Evolutionary conservation across 2,797 vertebrate species (phyloP).

Genomic region (Podarcis siculus): DNA sequence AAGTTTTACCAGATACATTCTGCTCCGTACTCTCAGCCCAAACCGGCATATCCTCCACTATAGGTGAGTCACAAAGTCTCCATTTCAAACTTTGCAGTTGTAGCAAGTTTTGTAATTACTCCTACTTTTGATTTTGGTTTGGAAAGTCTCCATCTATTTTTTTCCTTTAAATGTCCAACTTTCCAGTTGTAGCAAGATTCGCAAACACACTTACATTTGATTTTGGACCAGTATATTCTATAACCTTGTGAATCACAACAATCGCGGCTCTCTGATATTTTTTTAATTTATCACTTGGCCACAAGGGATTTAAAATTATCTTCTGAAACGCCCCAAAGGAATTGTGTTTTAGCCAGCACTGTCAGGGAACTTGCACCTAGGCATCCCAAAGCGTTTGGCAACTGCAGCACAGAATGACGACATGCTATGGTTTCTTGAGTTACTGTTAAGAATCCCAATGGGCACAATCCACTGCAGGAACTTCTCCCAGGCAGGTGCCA

Average conservation of each 20-base stretch:
- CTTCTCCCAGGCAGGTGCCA: not conserved
- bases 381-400: not conserved
- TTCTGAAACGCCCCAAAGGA: not conserved
- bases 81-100: not conserved
- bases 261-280: not conserved
- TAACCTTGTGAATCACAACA: not conserved
- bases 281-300: not conserved
- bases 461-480: not conserved
- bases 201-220: too few species aligned
- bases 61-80: not conserved
- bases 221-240: too few species aligned
- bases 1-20: not conserved
- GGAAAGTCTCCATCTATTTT: too few species aligned
- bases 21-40: not conserved
- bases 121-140: not conserved
- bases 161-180: too few species aligned
- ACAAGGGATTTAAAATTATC: not conserved
- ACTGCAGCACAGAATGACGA: not conserved
- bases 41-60: not conserved
- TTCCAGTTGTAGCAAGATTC: too few species aligned
- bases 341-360: not conserved
- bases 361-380: not conserved
- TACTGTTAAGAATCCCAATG: not conserved
- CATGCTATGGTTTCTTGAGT: not conserved
- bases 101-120: constrained; percentile 3